A percentile compares a stretch with the other conserved stretches of the same genome.
Evolutionary conservation across 2,797 vertebrate genomes (phyloP).

Genomic region (Prionace glauca): DNA sequence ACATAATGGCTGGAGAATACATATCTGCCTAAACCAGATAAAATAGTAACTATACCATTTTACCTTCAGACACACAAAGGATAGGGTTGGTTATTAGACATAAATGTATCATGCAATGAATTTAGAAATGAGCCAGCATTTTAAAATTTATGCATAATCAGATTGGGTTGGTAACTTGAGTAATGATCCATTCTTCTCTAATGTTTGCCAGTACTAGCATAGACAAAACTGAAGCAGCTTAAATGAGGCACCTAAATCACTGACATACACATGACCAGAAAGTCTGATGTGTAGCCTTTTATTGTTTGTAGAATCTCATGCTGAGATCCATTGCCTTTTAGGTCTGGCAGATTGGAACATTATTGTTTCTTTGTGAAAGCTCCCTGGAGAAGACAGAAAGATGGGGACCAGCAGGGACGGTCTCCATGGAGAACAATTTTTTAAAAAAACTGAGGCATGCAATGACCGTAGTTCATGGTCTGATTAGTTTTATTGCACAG

Average conservation of each 20-base stretch:
- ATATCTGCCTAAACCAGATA: neutral
- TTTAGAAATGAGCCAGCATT: neutral
- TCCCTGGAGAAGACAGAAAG: slow-evolving; percentile 7
- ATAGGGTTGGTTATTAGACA: neutral
- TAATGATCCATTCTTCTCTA: too few species aligned
- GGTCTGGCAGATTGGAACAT: slow-evolving; percentile 34
- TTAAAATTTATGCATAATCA: neutral
- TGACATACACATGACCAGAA: neutral
- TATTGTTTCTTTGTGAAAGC: slow-evolving; percentile 19
- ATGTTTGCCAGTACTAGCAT: neutral
- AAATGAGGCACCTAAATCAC: slow-evolving; percentile 8
- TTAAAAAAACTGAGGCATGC: neutral
- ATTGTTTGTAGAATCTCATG: slow-evolving; percentile 13
- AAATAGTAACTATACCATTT: neutral
- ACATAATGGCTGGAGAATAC: neutral
- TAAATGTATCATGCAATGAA: neutral
- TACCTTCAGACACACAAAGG: neutral
- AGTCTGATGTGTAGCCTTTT: slow-evolving; percentile 8
- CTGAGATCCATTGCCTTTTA: slow-evolving; percentile 26
- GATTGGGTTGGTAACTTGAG: neutral
- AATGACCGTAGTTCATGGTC: slow-evolving; percentile 34
- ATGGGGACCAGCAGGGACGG: neutral
- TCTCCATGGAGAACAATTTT: slow-evolving; percentile 34
- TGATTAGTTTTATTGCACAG: slow-evolving; percentile 33
- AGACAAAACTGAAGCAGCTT: slow-evolving; percentile 14